Evolutionary conservation across 2,113 vertebrate genomes (phyloP).

Genomic region (Cyanistes caeruleus): DNA sequence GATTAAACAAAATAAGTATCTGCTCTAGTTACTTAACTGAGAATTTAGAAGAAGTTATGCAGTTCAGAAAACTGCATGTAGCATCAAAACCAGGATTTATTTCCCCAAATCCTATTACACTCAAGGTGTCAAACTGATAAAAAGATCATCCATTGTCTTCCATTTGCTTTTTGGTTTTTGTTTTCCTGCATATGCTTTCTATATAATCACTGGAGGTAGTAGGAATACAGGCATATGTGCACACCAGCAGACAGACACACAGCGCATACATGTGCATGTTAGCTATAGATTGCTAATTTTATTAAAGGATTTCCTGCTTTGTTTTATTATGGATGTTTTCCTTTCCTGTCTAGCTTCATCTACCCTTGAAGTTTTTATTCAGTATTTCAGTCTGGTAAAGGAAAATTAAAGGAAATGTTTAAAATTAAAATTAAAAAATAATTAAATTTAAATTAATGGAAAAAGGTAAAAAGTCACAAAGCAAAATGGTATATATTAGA

Average conservation of each 20-base stretch:
- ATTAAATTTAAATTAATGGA: too few species aligned
- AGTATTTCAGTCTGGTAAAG: background rate
- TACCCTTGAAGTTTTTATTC: background rate
- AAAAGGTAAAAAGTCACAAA: too few species aligned
- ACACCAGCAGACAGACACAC: background rate
- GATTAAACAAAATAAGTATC: background rate
- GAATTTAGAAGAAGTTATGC: background rate
- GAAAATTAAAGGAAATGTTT: background rate
- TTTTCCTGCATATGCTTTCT: background rate
- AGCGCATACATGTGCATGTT: background rate
- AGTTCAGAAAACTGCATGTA: background rate
- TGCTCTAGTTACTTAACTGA: background rate
- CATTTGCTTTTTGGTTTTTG: background rate
- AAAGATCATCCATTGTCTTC: background rate
- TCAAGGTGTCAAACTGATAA: background rate
- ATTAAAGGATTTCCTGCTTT: background rate
- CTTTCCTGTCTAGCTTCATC: background rate
- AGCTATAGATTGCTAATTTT: background rate
- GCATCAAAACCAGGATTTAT: background rate
- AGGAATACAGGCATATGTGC: background rate
- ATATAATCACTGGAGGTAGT: background rate
- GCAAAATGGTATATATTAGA: background rate
- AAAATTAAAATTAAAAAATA: too few species aligned
- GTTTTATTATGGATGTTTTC: background rate
- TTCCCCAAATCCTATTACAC: background rate